Evolutionary conservation across 2,113 vertebrate species (phyloP), one percentile per base, ranked within the genome.

Genomic region (Phyllostomus hastatus): DNA sequence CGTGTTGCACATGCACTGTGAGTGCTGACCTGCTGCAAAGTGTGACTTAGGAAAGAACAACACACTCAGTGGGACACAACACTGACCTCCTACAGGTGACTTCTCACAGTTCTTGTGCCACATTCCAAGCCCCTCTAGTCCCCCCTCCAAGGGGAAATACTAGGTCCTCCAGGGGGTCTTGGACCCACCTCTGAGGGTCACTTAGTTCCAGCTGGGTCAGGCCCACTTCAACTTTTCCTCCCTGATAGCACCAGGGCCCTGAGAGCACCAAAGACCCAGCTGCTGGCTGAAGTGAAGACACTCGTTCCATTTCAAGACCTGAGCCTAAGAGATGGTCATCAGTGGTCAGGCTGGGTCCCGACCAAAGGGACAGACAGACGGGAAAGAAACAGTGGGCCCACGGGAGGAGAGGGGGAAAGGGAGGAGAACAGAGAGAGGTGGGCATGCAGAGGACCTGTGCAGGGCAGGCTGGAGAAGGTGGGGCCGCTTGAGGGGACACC

Each of bases 121-220:
- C 76, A 64, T 50, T 87, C 52, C 33, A 88, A 76, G 35, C 70
- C 94, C 57, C 19, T 70, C 43, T 79, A 92, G 96, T 94, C 92
- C 90, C 96, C 96, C 64, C 26, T 54, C 43, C 95, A 94, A 97
- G 96, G 94, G 97, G 91, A 96, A 91, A 92, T 22, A 78, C 67
- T 46, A 73, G 90, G 95, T 88, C 72, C 79, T 93, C 1, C 17
- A 88, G 69, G 86, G 92, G 15, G n/a, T n/a, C 86, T 78, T 22
- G n/a, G 46, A 19, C 54, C 81, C 46, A 86, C 70, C 75, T 86
- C 92, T n/a, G 33, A 57, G 78, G 88, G 69, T 54, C 70, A 46
- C 35, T 43, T 31, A 50, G 64, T 66, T 90, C 88, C 43, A 89
- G 67, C 22, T 84, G 3, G 14, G 59, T 80, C 72, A 94, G 83